Conservation (phyloP, 2,113 vertebrate genomes). For the Peromyscus maniculatus region DNA sequence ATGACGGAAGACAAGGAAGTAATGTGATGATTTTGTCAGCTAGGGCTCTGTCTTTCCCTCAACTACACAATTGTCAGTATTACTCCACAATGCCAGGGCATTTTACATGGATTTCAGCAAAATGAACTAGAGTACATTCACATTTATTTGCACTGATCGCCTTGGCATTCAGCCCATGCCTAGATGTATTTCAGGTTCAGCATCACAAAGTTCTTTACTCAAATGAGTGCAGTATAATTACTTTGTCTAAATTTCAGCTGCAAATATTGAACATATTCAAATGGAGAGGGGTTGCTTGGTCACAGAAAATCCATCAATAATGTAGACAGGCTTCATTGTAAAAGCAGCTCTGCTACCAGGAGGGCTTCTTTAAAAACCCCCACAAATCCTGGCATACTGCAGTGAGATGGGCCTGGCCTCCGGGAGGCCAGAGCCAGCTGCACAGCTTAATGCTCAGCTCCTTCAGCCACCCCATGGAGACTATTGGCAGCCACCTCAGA, state of each 20-base stretch:
- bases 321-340: slow-evolving; percentile 51
- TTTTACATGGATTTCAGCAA: background rate
- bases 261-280: slow-evolving; percentile 47
- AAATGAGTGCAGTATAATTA: slow-evolving; percentile 39
- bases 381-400: slow-evolving; percentile 72
- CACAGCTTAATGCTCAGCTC: background rate
- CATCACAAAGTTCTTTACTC: slow-evolving; percentile 25
- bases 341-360: slow-evolving; percentile 48
- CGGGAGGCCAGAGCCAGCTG: background rate
- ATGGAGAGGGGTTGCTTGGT: background rate
- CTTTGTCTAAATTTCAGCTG: slow-evolving; percentile 39
- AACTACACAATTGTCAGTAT: background rate
- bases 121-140: background rate
- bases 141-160: background rate
- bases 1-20: background rate
- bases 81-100: background rate
- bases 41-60: background rate
- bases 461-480: slow-evolving; percentile 69
- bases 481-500: slow-evolving; percentile 70
- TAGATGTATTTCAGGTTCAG: background rate
- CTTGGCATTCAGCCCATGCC: background rate
- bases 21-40: background rate
- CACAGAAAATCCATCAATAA: slow-evolving; percentile 59
- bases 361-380: slow-evolving; percentile 64
- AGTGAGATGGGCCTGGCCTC: slow-evolving; percentile 51